Base-by-base conservation (phyloP, 2,113 vertebrate species). In the Alosa alosa region DNA sequence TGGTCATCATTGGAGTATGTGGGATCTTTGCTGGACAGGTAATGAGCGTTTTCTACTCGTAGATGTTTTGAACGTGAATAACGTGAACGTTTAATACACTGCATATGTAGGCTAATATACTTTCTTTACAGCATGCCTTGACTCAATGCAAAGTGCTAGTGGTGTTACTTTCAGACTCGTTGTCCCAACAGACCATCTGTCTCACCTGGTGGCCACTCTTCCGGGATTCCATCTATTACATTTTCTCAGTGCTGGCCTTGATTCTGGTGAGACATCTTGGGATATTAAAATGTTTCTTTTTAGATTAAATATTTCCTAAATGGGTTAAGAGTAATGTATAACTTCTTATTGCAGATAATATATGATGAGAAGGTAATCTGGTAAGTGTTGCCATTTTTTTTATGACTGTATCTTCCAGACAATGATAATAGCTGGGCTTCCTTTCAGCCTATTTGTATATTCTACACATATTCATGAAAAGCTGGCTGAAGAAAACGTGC, bases 201-300 rank as follows among this genome's bases (percentile, higher is more conserved):
- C 91, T 96, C 81, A 96, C 92, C 89, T 96, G 95, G 95, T 96
- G 95, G 95, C 94, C 95, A 81, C 88, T 96, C 85, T 95, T 96
- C 86, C 93, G 95, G 0, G 95, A 96, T 88, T 90, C 94, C 57
- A 17, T 91, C 82, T 96, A 91, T 90, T 96, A 96, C 92, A 95
- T 95, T 82, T 84, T 96, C 55, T 96, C 95, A 39, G 94, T 96
- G 81, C 4, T 96, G 84, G 92, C 94, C 86, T 94, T 96, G 31
- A 95, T 96, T 86, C 84, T 94, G 94, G 95, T 96, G 84, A 95
- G 94, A 86, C 83, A 83, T 39, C 11, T 10, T 78, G 72, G 72
- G 36, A 11, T 39, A 39, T 78, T 78, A 36, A 39, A 39, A 78
- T 41, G 31, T 78, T 78, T 41, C 4, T 5, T 39, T 17, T 39